Evolutionary conservation across 2,113 vertebrate genomes (phyloP), one percentile per base, ranked within the genome.

Genomic region (Gadus chalcogrammus): DNA sequence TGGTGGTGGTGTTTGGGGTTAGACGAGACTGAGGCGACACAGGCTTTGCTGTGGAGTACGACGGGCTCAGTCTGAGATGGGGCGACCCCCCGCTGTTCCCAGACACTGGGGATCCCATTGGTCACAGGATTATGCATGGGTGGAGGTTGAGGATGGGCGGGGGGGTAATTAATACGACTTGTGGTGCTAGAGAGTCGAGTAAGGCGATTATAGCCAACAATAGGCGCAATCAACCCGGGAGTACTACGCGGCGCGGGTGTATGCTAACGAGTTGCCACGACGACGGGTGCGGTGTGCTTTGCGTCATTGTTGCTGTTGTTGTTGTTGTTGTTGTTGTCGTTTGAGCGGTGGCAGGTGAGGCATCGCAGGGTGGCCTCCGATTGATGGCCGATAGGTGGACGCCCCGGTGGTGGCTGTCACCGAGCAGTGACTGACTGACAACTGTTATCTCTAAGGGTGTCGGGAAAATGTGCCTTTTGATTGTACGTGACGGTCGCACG

Each of bases 21-120:
- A 48, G 42, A 48, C 11, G 42, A 9, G 42, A 48, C 42, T 48
- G 42, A 9, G 12, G 42, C 42, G 9, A 7, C 42, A 7, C 42
- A 48, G 42, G 31, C 31, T 35, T 35, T 35, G 31, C 31, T 35
- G 31, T 35, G 31, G 31, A 35, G 24, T 24, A 24, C 24, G 31
- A 48, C 42, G 11, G 42, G 42, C 42, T 48, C 42, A 48, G 42
- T 48, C 42, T 48, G 42, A 48, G 42, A 48, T 9, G 42, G 42
- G 42, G 8, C 42, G 8, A 12, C 8, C 42, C 42, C 42, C 42
- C 12, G 42, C 42, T 35, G 31, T 35, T 35, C 52, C 5, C 72
- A 78, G 73, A 76, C 70, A 78, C 22, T 31, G 65, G 55, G 69
- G 79, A 82, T 80, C 78, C 68, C 79, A 75, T 85, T 82, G 72